Evolutionary conservation across 1,140 invertebrate genomes (phyloP).

Genomic region (Scaptomyza pallida): DNA sequence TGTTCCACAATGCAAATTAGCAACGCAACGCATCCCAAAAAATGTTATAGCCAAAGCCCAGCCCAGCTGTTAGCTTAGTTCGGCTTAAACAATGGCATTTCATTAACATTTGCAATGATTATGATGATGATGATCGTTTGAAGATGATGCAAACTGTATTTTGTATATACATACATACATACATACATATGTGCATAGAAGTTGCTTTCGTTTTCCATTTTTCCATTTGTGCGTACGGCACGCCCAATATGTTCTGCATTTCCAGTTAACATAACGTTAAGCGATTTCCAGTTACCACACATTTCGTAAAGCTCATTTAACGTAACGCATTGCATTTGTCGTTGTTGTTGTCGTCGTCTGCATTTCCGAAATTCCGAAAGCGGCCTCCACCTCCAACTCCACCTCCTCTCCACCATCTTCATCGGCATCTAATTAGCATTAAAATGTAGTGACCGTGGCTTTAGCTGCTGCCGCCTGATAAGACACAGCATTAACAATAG

Average conservation of each 20-base stretch:
- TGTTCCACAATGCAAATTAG: conserved; percentile 31
- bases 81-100: conserved; percentile 62
- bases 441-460: conserved; percentile 55
- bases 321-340: conserved; percentile 16
- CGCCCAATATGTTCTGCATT: conserved; percentile 40
- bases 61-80: not conserved
- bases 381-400: too few relatives aligned
- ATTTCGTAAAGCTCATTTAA: conserved; percentile 33
- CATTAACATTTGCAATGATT: conserved; percentile 66
- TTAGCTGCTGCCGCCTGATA: conserved; percentile 41
- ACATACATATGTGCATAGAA: conserved; percentile 18
- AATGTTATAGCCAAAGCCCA: not conserved
- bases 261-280: too few relatives aligned
- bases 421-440: conserved; percentile 62
- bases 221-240: not conserved
- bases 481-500: conserved; percentile 9
- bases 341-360: conserved; percentile 20
- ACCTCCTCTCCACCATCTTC: conserved; percentile 25
- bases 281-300: too few relatives aligned
- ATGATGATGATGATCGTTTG: conserved; percentile 25
- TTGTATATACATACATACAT: not conserved
- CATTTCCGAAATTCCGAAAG: conserved; percentile 79
- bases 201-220: conserved; percentile 55
- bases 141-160: conserved; percentile 42
- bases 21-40: conserved; percentile 27